Percentiles rank a stretch among this genome's conserved stretches.
These are phyloP conservation scores for Spicauda simplicius DNA, from an alignment of 2,888 invertebrate genomes.

Conservation along the genomic window DNA sequence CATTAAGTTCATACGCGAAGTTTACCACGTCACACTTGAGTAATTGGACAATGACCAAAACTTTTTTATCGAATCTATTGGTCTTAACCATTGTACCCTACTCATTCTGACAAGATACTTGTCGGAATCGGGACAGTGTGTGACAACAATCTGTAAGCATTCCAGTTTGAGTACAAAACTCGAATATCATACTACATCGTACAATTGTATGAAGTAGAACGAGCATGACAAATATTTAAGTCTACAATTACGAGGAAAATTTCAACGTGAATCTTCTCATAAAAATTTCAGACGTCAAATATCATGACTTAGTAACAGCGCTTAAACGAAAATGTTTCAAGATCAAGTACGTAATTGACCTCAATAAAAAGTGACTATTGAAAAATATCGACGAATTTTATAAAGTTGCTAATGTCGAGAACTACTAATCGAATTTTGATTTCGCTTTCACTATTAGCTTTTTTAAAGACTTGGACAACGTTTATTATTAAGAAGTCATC, in stretches of 20 bases:
- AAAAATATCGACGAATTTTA: slow-evolving; percentile 18
- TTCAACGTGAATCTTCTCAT: slow-evolving; percentile 15
- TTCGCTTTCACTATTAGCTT: slow-evolving; percentile 10
- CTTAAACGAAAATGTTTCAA: slow-evolving; percentile 24
- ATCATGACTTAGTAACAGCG: slow-evolving; percentile 11
- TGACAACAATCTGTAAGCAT: not conserved
- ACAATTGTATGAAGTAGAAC: not conserved
- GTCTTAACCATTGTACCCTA: too few relatives aligned
- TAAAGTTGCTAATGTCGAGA: slow-evolving; percentile 18
- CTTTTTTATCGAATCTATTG: too few relatives aligned
- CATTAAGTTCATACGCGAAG: too few relatives aligned
- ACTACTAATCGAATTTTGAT: slow-evolving; percentile 33
- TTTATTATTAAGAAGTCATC: not conserved
- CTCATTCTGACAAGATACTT: too few relatives aligned
- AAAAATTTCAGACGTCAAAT: slow-evolving; percentile 8
- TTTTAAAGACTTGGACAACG: not conserved
- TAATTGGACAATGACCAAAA: too few relatives aligned
- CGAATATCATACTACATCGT: not conserved
- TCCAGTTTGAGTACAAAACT: not conserved
- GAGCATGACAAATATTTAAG: not conserved
- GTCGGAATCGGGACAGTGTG: not conserved
- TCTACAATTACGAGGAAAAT: slow-evolving; percentile 11
- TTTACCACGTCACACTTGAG: too few relatives aligned
- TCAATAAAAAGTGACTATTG: slow-evolving; percentile 32
- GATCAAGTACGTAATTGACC: slow-evolving; percentile 27